Evolutionary conservation across 2,888 invertebrate species (phyloP).

Genomic region (Eilema griseolum): DNA sequence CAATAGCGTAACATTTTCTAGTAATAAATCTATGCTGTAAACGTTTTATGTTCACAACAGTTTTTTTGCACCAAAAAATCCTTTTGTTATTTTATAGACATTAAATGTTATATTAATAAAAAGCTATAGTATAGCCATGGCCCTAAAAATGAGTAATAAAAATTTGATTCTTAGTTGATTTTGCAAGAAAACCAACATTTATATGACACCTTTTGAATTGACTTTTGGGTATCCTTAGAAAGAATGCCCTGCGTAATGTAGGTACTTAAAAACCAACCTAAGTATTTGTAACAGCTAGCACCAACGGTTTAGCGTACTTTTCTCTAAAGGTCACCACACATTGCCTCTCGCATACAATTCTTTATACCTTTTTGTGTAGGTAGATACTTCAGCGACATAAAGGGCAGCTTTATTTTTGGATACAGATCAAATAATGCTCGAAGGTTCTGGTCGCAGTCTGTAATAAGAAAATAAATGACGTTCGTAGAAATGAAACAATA

Average conservation of each 20-base stretch:
- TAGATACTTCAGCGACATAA: background rate
- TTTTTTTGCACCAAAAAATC: constrained; percentile 55
- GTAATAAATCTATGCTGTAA: constrained; percentile 64
- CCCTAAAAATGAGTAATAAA: constrained; percentile 5
- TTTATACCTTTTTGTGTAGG: background rate
- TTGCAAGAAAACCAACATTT: background rate
- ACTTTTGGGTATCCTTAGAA: too few relatives aligned
- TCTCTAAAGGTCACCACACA: background rate
- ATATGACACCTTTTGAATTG: background rate
- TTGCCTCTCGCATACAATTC: background rate
- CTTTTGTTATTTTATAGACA: constrained; percentile 53
- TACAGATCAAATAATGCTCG: background rate
- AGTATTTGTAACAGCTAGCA: background rate
- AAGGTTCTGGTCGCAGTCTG: background rate
- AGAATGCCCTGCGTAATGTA: background rate
- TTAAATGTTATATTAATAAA: constrained; percentile 37
- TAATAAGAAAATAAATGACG: constrained; percentile 1
- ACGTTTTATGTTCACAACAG: constrained; percentile 61
- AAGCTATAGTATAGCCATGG: constrained; percentile 23
- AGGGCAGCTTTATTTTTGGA: background rate
- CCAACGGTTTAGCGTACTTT: background rate
- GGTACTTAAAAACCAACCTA: too few relatives aligned
- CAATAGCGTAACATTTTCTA: constrained; percentile 64
- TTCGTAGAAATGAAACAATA: constrained; percentile 12
- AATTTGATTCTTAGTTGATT: constrained; percentile 10